Base-by-base conservation (phyloP, 64 coral and sea anemone species). In the Actinia tenebrosa region DNA sequence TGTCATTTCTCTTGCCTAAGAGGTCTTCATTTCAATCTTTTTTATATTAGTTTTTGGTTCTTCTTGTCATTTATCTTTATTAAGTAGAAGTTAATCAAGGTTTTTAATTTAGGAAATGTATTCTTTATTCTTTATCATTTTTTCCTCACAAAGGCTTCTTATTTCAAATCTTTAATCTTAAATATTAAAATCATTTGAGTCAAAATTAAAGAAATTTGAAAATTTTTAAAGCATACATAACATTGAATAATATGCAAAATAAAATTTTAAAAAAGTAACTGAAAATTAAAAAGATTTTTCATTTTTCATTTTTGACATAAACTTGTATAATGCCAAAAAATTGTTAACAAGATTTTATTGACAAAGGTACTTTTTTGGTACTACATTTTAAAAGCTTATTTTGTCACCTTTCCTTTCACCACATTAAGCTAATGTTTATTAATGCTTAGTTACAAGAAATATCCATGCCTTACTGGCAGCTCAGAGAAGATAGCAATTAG, bases 1-100 rank as follows among this genome's bases (percentile, higher is more conserved):
- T 58, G 26, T 75, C 69, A 75, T 43, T 7, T 75, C 26, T 75
- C 15, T 75, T 42, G 69, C 69, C 69, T 11, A 75, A 75, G 69
- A 26, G 7, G 10, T 75, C 69, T 75, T 75, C 69, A 75, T 42
- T 75, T 75, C 8, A 75, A 75, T 75, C 69, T 14, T 75, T 75
- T 72, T 75, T 13, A 10, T 30, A 43, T 75, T 27, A 42, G 13
- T 75, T 72, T 71, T 30, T 42, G 69, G n/a, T 75, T 75, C 42
- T 75, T 15, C 69, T 14, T 75, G 69, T 75, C 69, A 75, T 75
- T 75, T 75, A 23, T 75, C 69, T 75, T 75, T 75, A 75, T 75
- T 75, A 75, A 75, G 69, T 75, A 42, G 69, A 25, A 30, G 69
- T 75, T 75, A 75, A 75, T 75, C n/a, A 75, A 42, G 69, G 23